A percentile compares a stretch with the other conserved stretches of the same genome.
phyloP scores from a whole-genome alignment of 2,888 invertebrate species.

The Drosophila affinis region DNA sequence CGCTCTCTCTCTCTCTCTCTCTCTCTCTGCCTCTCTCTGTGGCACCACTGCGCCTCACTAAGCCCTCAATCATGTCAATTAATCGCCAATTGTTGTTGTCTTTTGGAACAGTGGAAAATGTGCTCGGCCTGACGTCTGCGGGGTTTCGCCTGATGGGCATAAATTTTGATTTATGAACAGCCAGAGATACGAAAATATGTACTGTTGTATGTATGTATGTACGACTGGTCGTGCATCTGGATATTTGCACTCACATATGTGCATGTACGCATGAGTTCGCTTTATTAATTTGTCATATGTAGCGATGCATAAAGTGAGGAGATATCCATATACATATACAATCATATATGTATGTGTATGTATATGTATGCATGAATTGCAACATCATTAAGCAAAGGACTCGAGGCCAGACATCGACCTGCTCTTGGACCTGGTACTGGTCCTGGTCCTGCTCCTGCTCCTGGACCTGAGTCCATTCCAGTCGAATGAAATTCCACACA shows the following conservation, averaged over 20 bases:
- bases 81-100: constrained; percentile 50
- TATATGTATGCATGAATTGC: constrained; percentile 30
- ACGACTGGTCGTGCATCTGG: not conserved
- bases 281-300: constrained; percentile 77
- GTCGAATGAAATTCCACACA: constrained; percentile 1
- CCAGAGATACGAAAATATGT: constrained; percentile 44
- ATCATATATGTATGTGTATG: not conserved
- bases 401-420: constrained; percentile 6
- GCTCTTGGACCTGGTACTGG: not conserved
- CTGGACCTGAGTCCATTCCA: too few species aligned
- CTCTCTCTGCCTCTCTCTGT: not conserved
- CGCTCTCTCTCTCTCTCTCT: not conserved
- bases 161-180: constrained; percentile 65
- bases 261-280: constrained; percentile 40
- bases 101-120: constrained; percentile 55
- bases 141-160: constrained; percentile 53
- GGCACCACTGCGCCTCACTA: not conserved
- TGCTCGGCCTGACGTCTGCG: constrained; percentile 53
- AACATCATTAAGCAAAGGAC: constrained; percentile 56
- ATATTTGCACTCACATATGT: not conserved
- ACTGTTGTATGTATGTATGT: constrained; percentile 14
- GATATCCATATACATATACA: constrained; percentile 20
- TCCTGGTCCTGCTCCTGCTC: not conserved
- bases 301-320: constrained; percentile 59
- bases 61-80: constrained; percentile 49